Conservation (phyloP, 2,888 invertebrate species). For the Fissipunctia ypsillon region DNA sequence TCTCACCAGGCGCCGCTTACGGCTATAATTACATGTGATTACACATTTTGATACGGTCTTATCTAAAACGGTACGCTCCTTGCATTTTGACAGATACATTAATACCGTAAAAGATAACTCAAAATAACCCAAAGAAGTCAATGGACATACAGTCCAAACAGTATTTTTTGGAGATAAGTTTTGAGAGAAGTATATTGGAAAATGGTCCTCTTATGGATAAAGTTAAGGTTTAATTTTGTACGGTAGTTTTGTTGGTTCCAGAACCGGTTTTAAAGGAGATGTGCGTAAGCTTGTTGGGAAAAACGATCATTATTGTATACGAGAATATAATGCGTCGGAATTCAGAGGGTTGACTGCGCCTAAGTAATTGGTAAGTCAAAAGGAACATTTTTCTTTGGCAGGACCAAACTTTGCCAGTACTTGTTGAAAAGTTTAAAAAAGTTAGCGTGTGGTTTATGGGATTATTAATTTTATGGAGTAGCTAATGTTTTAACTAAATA, state of each 20-base stretch:
- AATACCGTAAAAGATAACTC: slow-evolving; percentile 65
- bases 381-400: slow-evolving; percentile 67
- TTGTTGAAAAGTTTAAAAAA: slow-evolving; percentile 35
- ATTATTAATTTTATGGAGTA: slow-evolving; percentile 53
- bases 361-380: slow-evolving; percentile 71
- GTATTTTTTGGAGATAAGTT: slow-evolving; percentile 65
- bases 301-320: slow-evolving; percentile 82
- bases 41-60: slow-evolving; percentile 51
- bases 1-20: slow-evolving; percentile 12
- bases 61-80: slow-evolving; percentile 62
- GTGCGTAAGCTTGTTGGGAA: slow-evolving; percentile 83
- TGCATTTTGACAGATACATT: slow-evolving; percentile 65
- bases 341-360: slow-evolving; percentile 75
- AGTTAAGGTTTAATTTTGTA: slow-evolving; percentile 61
- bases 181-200: slow-evolving; percentile 20
- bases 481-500: slow-evolving; percentile 42
- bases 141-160: slow-evolving; percentile 67
- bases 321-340: slow-evolving; percentile 74
- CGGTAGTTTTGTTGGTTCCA: slow-evolving; percentile 23
- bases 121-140: slow-evolving; percentile 64
- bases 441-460: slow-evolving; percentile 45
- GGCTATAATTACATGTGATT: slow-evolving; percentile 45
- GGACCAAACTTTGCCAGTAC: slow-evolving; percentile 50
- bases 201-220: slow-evolving; percentile 31
- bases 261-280: slow-evolving; percentile 79